Evolutionary conservation across 2,888 invertebrate genomes (phyloP).

Genomic region (Empis stercorea): DNA sequence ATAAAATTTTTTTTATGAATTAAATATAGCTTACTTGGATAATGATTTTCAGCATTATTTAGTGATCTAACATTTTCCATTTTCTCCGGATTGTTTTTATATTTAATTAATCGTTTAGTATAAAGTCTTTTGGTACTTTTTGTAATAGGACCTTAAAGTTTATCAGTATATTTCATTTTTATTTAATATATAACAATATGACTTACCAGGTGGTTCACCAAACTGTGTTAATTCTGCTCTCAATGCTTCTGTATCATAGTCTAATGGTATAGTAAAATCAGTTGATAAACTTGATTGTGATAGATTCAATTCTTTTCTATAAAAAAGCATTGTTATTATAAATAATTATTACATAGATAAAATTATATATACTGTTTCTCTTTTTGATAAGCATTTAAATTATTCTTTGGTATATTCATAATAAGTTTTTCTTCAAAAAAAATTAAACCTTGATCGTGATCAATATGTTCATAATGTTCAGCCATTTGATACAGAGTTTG

Average conservation of each 20-base stretch:
- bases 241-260: conserved; percentile 54
- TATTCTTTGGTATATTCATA: conserved; percentile 17
- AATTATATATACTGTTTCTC: conserved; percentile 6
- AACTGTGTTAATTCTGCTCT: conserved; percentile 48
- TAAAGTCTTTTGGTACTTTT: conserved; percentile 64
- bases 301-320: conserved; percentile 19
- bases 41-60: conserved; percentile 6
- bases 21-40: conserved; percentile 11
- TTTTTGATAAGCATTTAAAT: background rate
- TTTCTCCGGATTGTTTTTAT: conserved; percentile 33
- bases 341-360: background rate
- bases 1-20: background rate
- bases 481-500: conserved; percentile 21
- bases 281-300: conserved; percentile 40
- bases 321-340: background rate
- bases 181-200: background rate
- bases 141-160: conserved; percentile 57
- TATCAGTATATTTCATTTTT: no score
- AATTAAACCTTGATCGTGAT: conserved; percentile 54
- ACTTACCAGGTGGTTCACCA: conserved; percentile 47
- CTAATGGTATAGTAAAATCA: conserved; percentile 43
- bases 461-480: conserved; percentile 51
- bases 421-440: conserved; percentile 43
- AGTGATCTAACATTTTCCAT: background rate
- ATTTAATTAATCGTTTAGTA: conserved; percentile 53